phyloP scores from a whole-genome alignment of 2,888 invertebrate species.

The Lepidochitona cinerea region DNA sequence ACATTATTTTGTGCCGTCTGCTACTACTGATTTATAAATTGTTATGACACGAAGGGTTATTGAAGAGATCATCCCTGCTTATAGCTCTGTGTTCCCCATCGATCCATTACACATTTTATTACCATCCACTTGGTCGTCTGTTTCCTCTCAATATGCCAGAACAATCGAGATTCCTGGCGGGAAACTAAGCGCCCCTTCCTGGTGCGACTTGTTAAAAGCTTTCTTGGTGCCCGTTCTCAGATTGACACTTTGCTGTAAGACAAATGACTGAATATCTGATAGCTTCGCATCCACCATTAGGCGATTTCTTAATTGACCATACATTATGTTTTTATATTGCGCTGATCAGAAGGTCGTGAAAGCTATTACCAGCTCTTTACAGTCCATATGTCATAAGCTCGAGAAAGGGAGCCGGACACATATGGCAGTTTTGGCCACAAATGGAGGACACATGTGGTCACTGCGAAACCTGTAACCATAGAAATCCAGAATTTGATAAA shows the following conservation, averaged over 20 bases:
- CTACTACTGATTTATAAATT: slow-evolving; percentile 4
- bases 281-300: neutral
- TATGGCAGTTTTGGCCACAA: too few relatives aligned
- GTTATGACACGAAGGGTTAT: slow-evolving; percentile 6
- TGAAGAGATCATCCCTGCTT: slow-evolving; percentile 4
- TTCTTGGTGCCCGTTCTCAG: neutral
- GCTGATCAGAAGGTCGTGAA: neutral
- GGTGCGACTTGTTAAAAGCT: neutral
- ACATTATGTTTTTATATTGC: neutral
- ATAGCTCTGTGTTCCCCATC: neutral
- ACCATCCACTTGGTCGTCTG: slow-evolving; percentile 1
- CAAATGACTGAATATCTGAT: too few relatives aligned
- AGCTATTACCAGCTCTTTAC: slow-evolving; percentile 1
- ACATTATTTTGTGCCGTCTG: neutral
- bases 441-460: too few relatives aligned
- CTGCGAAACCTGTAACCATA: too few relatives aligned
- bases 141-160: neutral
- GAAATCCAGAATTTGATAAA: too few relatives aligned
- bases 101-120: neutral
- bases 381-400: neutral
- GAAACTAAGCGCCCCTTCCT: neutral
- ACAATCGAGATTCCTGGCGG: neutral
- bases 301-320: slow-evolving; percentile 1
- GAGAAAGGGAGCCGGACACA: too few relatives aligned
- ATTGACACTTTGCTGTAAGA: neutral